These are phyloP conservation scores for Cassiopea andromeda DNA, from an alignment of 30 jellyfish, hydroid and myxozoan species.

Conservation along the genomic window DNA sequence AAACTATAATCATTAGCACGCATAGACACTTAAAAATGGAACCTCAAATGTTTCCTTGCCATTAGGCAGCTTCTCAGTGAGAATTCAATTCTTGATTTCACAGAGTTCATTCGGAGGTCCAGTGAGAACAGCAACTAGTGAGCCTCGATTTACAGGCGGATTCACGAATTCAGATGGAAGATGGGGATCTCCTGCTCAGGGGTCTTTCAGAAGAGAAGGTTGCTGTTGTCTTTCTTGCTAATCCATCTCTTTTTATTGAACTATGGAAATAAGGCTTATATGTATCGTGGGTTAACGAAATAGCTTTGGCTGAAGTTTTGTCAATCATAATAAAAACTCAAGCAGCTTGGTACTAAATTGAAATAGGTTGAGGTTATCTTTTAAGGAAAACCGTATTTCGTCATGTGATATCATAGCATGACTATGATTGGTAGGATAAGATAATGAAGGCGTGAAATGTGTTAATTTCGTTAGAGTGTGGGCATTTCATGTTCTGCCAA, in stretches of 20 bases:
- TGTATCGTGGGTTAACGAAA: background rate
- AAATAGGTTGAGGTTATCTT: too few species aligned
- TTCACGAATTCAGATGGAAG: conserved; percentile 78
- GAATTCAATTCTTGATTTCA: background rate
- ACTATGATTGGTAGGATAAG: too few species aligned
- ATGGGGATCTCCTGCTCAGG: conserved; percentile 78
- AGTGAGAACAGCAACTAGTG: conserved; percentile 61
- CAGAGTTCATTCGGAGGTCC: conserved; percentile 65
- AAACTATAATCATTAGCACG: too few species aligned
- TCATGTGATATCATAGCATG: too few species aligned
- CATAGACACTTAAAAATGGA: too few species aligned
- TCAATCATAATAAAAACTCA: background rate
- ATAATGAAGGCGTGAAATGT: too few species aligned
- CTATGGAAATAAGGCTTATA: background rate
- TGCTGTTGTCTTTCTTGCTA: background rate
- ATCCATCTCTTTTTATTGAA: background rate
- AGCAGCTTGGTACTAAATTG: too few species aligned
- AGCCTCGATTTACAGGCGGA: conserved; percentile 77
- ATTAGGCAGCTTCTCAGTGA: too few species aligned
- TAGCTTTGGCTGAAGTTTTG: background rate
- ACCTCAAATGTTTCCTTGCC: too few species aligned
- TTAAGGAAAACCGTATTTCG: too few species aligned
- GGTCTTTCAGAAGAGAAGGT: conserved; percentile 77
- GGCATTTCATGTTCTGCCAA: too few species aligned
- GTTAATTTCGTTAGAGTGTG: too few species aligned